Evolutionary conservation across 2,888 invertebrate genomes (phyloP), one percentile per base, ranked within the genome.

Genomic region (Amblyjoppa fuscipennis): DNA sequence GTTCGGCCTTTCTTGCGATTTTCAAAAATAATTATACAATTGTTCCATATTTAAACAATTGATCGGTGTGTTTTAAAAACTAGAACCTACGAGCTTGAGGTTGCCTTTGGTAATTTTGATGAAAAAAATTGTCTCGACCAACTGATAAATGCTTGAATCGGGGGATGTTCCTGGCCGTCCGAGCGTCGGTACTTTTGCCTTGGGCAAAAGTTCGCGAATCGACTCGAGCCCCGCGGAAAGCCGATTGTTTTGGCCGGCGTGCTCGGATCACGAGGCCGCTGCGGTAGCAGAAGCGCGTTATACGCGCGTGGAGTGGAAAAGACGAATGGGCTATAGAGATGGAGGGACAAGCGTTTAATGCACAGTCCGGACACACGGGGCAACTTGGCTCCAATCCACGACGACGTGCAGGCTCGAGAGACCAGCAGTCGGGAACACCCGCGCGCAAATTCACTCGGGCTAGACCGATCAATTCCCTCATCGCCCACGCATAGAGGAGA

Each of bases 351-450:
- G 70, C 34, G 20, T 34, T 45, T 53, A 25, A 49, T 56, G 28
- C 59, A 51, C n/a, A 56, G 80, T 85, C 81, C 34, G 79, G 4
- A 61, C 71, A 53, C 73, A 66, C 51, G 74, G 59, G 56, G 83
- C 53, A 51, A 88, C 86, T 91, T 91, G 90, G 90, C 90, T 86
- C 75, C 74, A 81, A 70, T 91, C 91, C 91, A 91, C 89, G 79
- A 87, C 88, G 88, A 84, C 80, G 81, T 70, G 68, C 69, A 75
- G 89, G 81, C 59, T 81, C 74, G 89, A 87, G 89, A 89, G 87
- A 87, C 88, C 84, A 89, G 87, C 88, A 87, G 89, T 59, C 90
- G 88, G 81, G 88, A 75, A 80, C 89, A 87, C 87, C 86, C 90
- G 89, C 85, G 69, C 28, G 38, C 51, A 56, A 68, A 61, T 34